phyloP scores from a whole-genome alignment of 2,113 vertebrate genomes.

The Xenus cinereus region DNA sequence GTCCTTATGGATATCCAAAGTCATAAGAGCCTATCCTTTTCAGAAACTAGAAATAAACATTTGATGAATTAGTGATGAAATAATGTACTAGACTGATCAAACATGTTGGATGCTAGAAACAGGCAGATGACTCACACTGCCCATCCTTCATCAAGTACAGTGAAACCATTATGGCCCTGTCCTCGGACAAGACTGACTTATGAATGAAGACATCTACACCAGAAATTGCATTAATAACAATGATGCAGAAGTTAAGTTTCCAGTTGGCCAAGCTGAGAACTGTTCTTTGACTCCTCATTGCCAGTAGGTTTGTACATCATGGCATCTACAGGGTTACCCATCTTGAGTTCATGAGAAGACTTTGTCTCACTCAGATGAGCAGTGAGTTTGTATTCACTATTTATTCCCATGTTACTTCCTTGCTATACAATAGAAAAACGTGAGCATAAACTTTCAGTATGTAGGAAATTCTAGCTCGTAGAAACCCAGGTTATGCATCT shows the following conservation, averaged over 20 bases:
- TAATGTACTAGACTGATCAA: background rate
- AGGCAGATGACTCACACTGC: background rate
- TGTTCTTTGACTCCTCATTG: background rate
- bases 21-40: background rate
- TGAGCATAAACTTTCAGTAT: background rate
- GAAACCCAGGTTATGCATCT: background rate
- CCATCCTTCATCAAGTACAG: background rate
- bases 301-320: background rate
- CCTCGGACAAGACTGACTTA: background rate
- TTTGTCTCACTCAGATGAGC: background rate
- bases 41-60: background rate
- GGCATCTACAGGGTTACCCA: background rate
- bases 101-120: background rate
- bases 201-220: background rate
- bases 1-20: background rate
- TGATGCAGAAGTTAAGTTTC: background rate
- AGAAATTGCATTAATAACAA: background rate
- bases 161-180: background rate
- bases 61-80: background rate
- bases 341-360: background rate
- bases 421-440: background rate
- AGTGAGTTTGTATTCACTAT: background rate
- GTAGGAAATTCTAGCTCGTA: background rate
- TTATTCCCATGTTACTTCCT: background rate
- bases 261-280: background rate